Percentiles rank a stretch among this genome's conserved stretches.
These are phyloP conservation scores for Sphaerodactylus townsendi DNA, from an alignment of 2,113 vertebrate genomes.

Conservation along the genomic window DNA sequence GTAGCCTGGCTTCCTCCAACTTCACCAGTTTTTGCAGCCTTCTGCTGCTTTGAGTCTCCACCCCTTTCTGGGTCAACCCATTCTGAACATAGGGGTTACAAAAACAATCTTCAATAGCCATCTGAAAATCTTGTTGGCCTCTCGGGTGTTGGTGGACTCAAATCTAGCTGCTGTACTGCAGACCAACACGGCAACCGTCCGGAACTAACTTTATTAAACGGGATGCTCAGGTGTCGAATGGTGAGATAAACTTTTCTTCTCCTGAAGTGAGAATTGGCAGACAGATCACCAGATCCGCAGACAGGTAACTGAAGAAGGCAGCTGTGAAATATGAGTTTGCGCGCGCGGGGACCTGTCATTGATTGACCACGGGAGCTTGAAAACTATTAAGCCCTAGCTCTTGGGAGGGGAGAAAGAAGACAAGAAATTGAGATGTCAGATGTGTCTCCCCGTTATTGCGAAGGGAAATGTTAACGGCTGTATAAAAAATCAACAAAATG, in stretches of 20 bases:
- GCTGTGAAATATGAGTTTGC: background rate
- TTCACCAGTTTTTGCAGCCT: too few species aligned
- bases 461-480: too few species aligned
- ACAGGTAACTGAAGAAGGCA: background rate
- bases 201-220: too few species aligned
- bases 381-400: background rate
- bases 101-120: too few species aligned
- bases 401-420: background rate
- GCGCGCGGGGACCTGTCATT: background rate
- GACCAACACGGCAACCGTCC: too few species aligned
- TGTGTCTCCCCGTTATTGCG: background rate
- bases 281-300: background rate
- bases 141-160: too few species aligned
- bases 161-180: too few species aligned
- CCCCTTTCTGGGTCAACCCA: too few species aligned
- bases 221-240: background rate
- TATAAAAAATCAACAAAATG: background rate
- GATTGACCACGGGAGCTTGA: background rate
- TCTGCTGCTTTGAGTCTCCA: too few species aligned
- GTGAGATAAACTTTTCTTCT: background rate
- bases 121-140: too few species aligned
- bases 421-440: background rate
- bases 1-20: too few species aligned
- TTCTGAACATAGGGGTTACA: too few species aligned
- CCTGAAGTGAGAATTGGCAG: background rate